These are phyloP conservation scores for Leptinotarsa juncta DNA, from an alignment of 2,888 invertebrate genomes.

Conservation along the genomic window DNA sequence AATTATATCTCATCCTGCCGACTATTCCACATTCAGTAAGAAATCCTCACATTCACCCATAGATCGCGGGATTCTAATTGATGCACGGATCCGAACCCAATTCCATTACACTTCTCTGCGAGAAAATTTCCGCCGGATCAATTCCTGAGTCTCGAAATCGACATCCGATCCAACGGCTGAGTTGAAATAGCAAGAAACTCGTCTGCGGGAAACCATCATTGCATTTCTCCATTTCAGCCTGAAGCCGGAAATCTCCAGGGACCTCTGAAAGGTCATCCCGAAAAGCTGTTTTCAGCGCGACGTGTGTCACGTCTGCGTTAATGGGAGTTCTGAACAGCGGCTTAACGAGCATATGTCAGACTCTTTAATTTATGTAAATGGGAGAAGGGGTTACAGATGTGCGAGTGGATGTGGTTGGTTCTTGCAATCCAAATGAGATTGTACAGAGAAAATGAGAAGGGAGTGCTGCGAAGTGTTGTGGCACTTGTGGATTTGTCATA, in stretches of 20 bases:
- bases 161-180: background rate
- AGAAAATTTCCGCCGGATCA: background rate
- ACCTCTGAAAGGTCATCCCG: conserved; percentile 3
- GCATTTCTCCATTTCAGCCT: conserved; percentile 2
- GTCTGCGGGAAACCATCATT: conserved; percentile 2
- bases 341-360: conserved; percentile 13
- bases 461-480: too few species aligned
- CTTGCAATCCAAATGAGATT: too few species aligned
- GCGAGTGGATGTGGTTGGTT: background rate
- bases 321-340: conserved; percentile 15
- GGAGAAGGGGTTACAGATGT: conserved; percentile 2
- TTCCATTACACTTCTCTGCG: too few species aligned
- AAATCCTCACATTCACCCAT: too few species aligned
- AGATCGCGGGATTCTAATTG: too few species aligned
- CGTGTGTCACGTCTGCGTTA: conserved; percentile 14
- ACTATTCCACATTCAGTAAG: too few species aligned
- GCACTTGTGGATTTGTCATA: too few species aligned
- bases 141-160: background rate
- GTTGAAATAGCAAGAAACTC: background rate
- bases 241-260: conserved; percentile 2
- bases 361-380: conserved; percentile 9
- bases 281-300: conserved; percentile 11
- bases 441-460: too few species aligned
- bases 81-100: too few species aligned
- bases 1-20: too few species aligned